Conservation (phyloP, 2,888 invertebrate genomes). For the Lasioglossum lativentre region DNA sequence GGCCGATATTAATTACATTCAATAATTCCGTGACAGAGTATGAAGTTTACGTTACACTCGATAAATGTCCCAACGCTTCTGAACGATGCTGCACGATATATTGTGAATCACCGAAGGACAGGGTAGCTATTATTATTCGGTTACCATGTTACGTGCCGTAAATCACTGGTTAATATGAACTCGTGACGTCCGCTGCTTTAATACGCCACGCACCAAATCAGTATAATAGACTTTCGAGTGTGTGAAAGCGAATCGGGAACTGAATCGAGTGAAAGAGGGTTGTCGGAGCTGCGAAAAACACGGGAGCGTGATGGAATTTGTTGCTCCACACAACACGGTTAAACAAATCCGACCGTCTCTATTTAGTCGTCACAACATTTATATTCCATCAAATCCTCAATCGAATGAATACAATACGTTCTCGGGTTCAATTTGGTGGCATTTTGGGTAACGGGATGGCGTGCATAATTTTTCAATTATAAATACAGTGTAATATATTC, state of each 20-base stretch:
- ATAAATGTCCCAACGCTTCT: not conserved
- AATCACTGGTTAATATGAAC: constrained; percentile 44
- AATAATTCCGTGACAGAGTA: not conserved
- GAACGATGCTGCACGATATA: not conserved
- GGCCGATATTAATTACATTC: not conserved
- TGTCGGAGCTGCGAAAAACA: not conserved
- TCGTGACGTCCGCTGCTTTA: constrained; percentile 32
- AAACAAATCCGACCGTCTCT: not conserved
- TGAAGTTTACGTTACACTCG: not conserved
- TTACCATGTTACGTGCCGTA: constrained; percentile 24
- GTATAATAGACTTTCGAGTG: constrained; percentile 53
- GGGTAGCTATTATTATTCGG: constrained; percentile 21
- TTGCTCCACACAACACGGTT: not conserved
- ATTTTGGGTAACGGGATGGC: not conserved
- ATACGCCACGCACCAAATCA: constrained; percentile 40
- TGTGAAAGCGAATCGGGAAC: constrained; percentile 43
- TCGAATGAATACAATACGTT: not conserved
- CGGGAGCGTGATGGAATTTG: not conserved
- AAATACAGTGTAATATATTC: no score
- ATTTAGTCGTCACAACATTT: not conserved
- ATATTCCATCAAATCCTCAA: not conserved
- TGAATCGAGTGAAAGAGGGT: constrained; percentile 22
- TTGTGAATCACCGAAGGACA: constrained; percentile 26
- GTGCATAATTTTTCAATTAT: no score
- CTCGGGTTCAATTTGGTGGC: not conserved